Conservation (phyloP, 2,888 invertebrate genomes). For the Acanthosoma haemorrhoidale region DNA sequence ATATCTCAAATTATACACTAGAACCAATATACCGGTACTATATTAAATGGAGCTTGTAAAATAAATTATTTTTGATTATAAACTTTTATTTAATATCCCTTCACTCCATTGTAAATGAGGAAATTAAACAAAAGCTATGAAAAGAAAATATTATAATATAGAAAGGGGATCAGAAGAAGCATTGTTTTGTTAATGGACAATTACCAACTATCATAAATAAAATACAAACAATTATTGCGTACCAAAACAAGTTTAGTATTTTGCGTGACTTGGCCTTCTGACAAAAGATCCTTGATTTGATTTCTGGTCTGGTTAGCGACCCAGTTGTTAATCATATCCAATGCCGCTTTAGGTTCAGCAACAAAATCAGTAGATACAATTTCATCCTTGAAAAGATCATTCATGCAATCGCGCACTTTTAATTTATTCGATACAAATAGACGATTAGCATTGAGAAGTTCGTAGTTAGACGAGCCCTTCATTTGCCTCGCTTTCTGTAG, state of each 20-base stretch:
- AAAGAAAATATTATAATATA: background rate
- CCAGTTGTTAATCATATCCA: constrained; percentile 68
- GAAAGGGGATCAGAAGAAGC: background rate
- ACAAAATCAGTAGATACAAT: constrained; percentile 54
- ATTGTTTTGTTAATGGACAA: too few relatives aligned
- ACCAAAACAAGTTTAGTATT: constrained; percentile 64
- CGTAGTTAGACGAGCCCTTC: constrained; percentile 57
- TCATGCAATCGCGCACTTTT: constrained; percentile 61
- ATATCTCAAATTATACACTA: too few relatives aligned
- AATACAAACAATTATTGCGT: constrained; percentile 31
- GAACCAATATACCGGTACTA: too few relatives aligned
- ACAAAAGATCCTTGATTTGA: constrained; percentile 69
- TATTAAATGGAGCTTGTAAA: too few relatives aligned
- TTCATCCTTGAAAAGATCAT: constrained; percentile 54
- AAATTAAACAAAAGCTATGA: background rate
- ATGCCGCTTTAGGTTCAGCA: constrained; percentile 54
- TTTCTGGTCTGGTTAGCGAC: constrained; percentile 67
- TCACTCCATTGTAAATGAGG: background rate
- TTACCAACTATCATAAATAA: too few relatives aligned
- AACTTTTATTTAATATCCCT: too few relatives aligned
- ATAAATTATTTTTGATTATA: too few relatives aligned
- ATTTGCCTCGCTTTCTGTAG: constrained; percentile 50
- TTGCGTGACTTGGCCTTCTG: constrained; percentile 56
- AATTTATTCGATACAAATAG: constrained; percentile 62
- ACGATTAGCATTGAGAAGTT: constrained; percentile 71